phyloP scores from a whole-genome alignment of 2,113 vertebrate genomes.

The Cettia cetti region DNA sequence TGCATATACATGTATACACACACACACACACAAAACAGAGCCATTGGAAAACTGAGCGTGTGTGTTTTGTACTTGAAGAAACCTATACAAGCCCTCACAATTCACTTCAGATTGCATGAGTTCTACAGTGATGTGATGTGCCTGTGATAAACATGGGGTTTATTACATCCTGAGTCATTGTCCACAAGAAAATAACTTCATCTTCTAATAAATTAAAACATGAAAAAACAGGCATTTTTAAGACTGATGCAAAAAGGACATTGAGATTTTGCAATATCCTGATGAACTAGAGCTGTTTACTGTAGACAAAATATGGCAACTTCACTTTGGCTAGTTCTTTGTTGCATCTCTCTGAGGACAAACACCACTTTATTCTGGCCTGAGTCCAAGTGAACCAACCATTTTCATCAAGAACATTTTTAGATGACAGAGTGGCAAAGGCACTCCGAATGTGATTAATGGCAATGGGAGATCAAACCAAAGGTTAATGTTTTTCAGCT shows the following conservation, averaged over 20 bases:
- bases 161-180: neutral
- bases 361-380: neutral
- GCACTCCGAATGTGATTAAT: neutral
- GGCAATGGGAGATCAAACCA: neutral
- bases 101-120: neutral
- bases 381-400: neutral
- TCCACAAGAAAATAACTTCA: slow-evolving; percentile 10
- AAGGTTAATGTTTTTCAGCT: slow-evolving; percentile 4
- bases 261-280: slow-evolving; percentile 2
- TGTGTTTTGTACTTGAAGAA: neutral
- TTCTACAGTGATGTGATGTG: neutral
- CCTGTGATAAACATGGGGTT: neutral
- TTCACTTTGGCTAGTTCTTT: neutral
- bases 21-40: neutral
- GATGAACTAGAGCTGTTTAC: neutral
- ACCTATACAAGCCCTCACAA: neutral
- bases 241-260: neutral
- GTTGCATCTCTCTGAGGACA: neutral
- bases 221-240: neutral
- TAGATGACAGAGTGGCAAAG: neutral
- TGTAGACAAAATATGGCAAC: neutral
- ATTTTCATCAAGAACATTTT: neutral
- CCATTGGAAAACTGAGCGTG: neutral
- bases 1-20: neutral
- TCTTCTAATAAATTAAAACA: neutral